Conservation (phyloP, 1,140 invertebrate species). For the Atta cephalotes region DNA sequence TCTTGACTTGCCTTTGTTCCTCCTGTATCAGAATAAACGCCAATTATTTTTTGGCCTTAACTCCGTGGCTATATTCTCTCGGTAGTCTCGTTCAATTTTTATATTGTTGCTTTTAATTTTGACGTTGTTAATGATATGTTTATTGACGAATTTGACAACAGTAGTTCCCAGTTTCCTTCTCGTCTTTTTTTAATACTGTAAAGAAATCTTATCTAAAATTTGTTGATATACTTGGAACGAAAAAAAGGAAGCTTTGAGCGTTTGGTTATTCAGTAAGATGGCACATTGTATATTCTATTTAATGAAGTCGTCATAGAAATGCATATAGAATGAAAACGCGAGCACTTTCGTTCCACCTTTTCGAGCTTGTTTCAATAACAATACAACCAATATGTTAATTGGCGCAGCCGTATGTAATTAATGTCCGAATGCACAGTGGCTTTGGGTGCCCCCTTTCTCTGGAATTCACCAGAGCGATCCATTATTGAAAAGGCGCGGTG, state of each 20-base stretch:
- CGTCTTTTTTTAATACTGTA: background rate
- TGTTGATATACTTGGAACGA: background rate
- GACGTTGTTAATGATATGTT: background rate
- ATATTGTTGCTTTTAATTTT: background rate
- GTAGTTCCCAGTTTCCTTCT: background rate
- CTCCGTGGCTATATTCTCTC: background rate
- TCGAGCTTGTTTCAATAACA: constrained; percentile 46
- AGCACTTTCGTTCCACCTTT: constrained; percentile 38
- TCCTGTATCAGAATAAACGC: constrained; percentile 30
- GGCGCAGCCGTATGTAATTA: constrained; percentile 43
- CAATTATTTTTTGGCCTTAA: constrained; percentile 52
- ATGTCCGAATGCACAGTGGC: background rate
- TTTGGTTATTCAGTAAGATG: background rate
- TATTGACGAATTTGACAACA: background rate
- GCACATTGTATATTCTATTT: background rate
- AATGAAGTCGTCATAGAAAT: constrained; percentile 39
- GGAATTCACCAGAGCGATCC: constrained; percentile 41
- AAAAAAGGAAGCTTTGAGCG: background rate
- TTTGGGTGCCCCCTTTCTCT: constrained; percentile 54
- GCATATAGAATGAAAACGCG: background rate
- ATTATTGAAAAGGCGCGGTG: constrained; percentile 71
- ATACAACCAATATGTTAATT: constrained; percentile 53
- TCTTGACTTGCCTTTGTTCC: constrained; percentile 67
- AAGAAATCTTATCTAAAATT: constrained; percentile 2
- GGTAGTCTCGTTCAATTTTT: background rate